Evolutionary conservation across 2,888 invertebrate species (phyloP).

Genomic region (Zaprionus bogoriensis): DNA sequence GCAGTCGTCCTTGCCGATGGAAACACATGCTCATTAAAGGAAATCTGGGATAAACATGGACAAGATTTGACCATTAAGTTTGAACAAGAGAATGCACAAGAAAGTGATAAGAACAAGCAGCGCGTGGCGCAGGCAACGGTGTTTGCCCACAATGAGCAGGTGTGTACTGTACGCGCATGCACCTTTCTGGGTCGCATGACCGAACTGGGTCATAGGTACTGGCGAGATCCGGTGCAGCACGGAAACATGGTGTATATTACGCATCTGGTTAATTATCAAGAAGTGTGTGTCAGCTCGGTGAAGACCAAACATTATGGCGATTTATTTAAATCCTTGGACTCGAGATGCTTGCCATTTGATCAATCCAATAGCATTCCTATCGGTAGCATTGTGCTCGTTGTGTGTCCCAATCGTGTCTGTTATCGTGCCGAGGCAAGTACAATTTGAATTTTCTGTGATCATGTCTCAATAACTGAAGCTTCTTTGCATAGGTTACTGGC

Average conservation of each 20-base stretch:
- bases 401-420: not conserved
- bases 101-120: not conserved
- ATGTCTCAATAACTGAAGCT: not conserved
- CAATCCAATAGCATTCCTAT: not conserved
- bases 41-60: not conserved
- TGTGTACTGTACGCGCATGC: conserved; percentile 24
- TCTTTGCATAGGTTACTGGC: conserved; percentile 23
- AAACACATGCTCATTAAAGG: not conserved
- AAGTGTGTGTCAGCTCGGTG: conserved; percentile 43
- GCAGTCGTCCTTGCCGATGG: conserved; percentile 17
- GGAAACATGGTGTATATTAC: conserved; percentile 44
- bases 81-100: not conserved
- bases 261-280: conserved; percentile 22
- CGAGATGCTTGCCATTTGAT: conserved; percentile 33
- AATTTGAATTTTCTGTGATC: not conserved
- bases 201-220: conserved; percentile 39
- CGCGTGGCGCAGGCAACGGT: conserved; percentile 13
- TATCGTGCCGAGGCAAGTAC: conserved; percentile 50
- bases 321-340: conserved; percentile 36
- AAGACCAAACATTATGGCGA: conserved; percentile 25
- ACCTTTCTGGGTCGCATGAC: conserved; percentile 34
- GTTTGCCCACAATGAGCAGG: not conserved
- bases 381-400: conserved; percentile 46
- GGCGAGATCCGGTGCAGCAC: conserved; percentile 40
- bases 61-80: conserved; percentile 34